Conservation (phyloP, 2,888 invertebrate species). For the Drosophila quinaria region DNA sequence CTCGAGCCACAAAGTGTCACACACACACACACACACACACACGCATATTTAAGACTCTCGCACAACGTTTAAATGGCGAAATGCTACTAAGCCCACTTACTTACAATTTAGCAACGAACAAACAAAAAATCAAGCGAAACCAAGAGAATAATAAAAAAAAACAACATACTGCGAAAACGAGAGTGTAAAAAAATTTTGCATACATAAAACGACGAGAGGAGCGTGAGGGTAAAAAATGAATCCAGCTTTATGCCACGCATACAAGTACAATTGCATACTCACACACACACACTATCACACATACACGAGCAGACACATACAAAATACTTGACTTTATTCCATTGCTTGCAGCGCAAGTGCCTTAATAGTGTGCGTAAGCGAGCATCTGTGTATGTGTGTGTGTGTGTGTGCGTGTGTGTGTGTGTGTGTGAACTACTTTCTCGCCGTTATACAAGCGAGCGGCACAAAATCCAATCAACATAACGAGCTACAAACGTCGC, state of each 20-base stretch:
- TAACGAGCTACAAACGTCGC: constrained; percentile 82
- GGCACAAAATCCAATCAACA: constrained; percentile 82
- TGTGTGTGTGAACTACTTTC: constrained; percentile 72
- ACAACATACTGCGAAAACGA: constrained; percentile 71
- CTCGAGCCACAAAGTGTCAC: constrained; percentile 55
- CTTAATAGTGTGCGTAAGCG: constrained; percentile 74
- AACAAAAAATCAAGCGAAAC: constrained; percentile 36
- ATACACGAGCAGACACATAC: constrained; percentile 22
- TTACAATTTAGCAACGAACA: constrained; percentile 71
- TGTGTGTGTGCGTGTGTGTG: constrained; percentile 15
- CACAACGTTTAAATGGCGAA: constrained; percentile 67
- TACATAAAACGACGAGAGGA: constrained; percentile 67
- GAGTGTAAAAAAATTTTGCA: constrained; percentile 79
- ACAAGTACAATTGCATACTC: constrained; percentile 55
- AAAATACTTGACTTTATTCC: constrained; percentile 72
- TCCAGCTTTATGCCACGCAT: constrained; percentile 78
- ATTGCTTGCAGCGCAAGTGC: constrained; percentile 64
- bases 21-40: constrained; percentile 27
- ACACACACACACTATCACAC: constrained; percentile 45
- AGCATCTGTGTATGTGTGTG: constrained; percentile 20
- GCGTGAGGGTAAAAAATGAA: constrained; percentile 52
- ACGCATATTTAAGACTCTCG: constrained; percentile 13
- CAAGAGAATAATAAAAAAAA: constrained; percentile 51
- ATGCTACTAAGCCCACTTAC: constrained; percentile 81
- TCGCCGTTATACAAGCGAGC: constrained; percentile 69